Evolutionary conservation across 2,113 vertebrate genomes (phyloP).

Genomic region (Micromys minutus): DNA sequence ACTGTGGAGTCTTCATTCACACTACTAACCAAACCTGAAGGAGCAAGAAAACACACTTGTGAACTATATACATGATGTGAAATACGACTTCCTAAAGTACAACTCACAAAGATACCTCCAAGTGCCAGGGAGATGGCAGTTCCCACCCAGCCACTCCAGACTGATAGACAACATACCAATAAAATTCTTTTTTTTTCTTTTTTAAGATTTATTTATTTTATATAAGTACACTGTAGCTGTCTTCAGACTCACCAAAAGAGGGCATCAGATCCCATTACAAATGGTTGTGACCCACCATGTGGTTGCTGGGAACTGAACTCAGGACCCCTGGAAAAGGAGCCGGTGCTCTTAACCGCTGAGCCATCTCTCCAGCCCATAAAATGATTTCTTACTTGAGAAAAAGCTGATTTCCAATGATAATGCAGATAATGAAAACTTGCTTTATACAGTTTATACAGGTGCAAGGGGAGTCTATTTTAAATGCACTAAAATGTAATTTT

Average conservation of each 20-base stretch:
- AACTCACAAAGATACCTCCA: slow-evolving; percentile 5
- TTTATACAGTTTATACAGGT: slow-evolving; percentile 8
- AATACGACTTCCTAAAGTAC: slow-evolving; percentile 24
- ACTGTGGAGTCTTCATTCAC: neutral
- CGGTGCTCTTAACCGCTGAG: too few species aligned
- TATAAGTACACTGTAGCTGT: too few species aligned
- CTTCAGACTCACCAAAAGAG: too few species aligned
- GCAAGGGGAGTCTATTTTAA: neutral
- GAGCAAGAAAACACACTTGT: neutral
- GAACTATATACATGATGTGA: neutral
- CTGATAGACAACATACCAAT: slow-evolving; percentile 23
- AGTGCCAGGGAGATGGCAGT: neutral
- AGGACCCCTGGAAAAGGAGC: too few species aligned
- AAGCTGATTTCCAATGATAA: slow-evolving; percentile 35
- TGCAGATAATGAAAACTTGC: neutral
- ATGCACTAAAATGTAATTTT: slow-evolving; percentile 18
- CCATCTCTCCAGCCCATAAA: too few species aligned
- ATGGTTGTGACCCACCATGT: too few species aligned
- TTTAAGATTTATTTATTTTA: too few species aligned
- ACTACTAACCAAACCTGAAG: slow-evolving; percentile 43
- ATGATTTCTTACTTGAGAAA: neutral
- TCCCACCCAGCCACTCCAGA: slow-evolving; percentile 30
- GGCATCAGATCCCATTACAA: too few species aligned
- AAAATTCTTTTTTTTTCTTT: too few species aligned
- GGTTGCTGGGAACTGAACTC: too few species aligned